phyloP scores from a whole-genome alignment of 2,113 vertebrate genomes.

The Dermatemys mawii region DNA sequence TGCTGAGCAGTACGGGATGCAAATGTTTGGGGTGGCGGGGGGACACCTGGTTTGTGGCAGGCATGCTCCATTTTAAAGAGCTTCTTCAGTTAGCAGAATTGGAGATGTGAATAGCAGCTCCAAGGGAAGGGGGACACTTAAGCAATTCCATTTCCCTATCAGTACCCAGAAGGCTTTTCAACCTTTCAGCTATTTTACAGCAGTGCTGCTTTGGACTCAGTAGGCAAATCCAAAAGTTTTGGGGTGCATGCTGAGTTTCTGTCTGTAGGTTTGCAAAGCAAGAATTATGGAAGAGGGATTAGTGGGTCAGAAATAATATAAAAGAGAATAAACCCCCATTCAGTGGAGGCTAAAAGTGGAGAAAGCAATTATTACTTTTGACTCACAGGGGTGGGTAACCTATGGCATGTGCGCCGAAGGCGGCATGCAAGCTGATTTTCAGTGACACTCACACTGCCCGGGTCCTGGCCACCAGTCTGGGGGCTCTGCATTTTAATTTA shows the following conservation, averaged over 20 bases:
- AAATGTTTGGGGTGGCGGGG: rapidly evolving
- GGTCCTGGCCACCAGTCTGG: too few relatives aligned
- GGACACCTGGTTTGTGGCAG: neutral
- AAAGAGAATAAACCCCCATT: neutral
- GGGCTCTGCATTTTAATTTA: too few relatives aligned
- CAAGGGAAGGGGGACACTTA: neutral
- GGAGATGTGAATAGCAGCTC: neutral
- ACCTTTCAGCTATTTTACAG: neutral
- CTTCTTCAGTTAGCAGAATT: rapidly evolving
- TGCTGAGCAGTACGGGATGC: rapidly evolving
- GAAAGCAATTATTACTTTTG: neutral
- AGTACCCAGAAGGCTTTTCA: neutral
- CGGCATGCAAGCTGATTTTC: too few relatives aligned
- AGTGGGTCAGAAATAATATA: neutral
- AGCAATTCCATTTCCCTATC: neutral
- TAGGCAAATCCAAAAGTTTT: neutral
- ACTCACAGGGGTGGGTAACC: too few relatives aligned
- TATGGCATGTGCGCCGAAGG: too few relatives aligned
- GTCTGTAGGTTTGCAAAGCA: neutral
- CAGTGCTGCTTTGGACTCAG: neutral
- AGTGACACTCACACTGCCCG: too few relatives aligned
- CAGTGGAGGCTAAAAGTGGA: neutral
- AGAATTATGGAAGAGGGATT: neutral
- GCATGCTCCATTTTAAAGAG: neutral
- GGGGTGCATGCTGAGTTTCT: neutral